Base-by-base conservation (phyloP, 2,888 invertebrate genomes). In the Operophtera brumata region DNA sequence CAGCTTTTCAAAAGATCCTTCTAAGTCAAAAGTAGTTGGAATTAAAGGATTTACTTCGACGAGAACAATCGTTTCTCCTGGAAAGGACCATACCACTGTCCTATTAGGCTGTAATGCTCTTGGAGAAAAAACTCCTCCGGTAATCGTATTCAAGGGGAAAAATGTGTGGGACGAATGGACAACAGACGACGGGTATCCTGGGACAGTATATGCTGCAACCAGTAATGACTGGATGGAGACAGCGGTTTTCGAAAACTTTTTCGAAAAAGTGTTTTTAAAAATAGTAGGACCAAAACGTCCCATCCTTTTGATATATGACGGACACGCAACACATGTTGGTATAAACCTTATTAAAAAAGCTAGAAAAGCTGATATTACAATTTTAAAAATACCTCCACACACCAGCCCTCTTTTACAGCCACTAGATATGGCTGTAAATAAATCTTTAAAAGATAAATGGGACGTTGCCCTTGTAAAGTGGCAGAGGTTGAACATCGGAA, bases 151-250 rank as follows among this genome's bases (percentile, higher is more conserved):
- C 32, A 68, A 64, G 40, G 70, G 66, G 0, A 67, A 68, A 51
- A 45, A 64, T 56, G 51, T 66, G 7, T 69, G 62, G 63, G 59
- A 63, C 39, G 44, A 62, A 42, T 65, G 59, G 58, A 53, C 51
- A 4, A 49, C 47, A 25, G 47, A 49, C 25, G 65, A 6, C 71
- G 71, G 59, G 59, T 65, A 55, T 46, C 64, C 64, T 20, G 62
- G 63, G 6, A 66, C 64, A 53, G 46, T 47, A n/a, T 55, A 55
- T 26, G 54, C 54, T 13, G 53, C 43, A 30, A 49, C 49, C 26
- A 36, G 32, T 11, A 55, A 76, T 58, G 71, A 70, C 7, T 75
- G 72, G 73, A 76, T 76, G 66, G 70, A 76, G 42, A 50, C 54
- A 20, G 26, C 45, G 9, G 49, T 55, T 39, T 55, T 55, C 43